Evolutionary conservation across 1,140 invertebrate species (phyloP).

Genomic region (Microplitis mediator): DNA sequence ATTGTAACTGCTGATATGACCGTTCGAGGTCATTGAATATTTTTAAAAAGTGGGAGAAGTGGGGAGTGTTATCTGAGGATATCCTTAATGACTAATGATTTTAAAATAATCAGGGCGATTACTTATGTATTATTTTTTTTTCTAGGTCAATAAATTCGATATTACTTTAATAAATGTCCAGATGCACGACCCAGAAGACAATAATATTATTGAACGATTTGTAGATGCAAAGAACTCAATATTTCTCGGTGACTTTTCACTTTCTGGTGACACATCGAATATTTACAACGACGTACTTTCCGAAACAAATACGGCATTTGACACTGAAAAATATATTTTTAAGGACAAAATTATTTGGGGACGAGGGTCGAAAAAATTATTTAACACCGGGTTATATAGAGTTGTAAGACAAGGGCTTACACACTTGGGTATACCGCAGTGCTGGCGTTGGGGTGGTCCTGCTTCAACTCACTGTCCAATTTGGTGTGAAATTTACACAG

Average conservation of each 20-base stretch:
- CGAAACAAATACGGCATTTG: conserved; percentile 32
- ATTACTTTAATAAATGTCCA: conserved; percentile 35
- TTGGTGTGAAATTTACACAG: conserved; percentile 66
- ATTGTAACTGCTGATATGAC: too few relatives aligned
- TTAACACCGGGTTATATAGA: conserved; percentile 64
- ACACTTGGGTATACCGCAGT: conserved; percentile 79
- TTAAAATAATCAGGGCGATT: neutral
- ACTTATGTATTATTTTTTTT: conserved; percentile 6
- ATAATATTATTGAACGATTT: conserved; percentile 34
- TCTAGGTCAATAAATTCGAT: conserved; percentile 35
- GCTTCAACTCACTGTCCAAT: conserved; percentile 75
- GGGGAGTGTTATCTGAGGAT: too few relatives aligned
- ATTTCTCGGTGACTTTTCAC: conserved; percentile 35
- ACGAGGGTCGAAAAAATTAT: conserved; percentile 28
- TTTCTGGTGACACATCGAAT: conserved; percentile 23
- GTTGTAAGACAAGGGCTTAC: conserved; percentile 72
- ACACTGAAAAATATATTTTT: conserved; percentile 31
- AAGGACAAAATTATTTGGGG: conserved; percentile 44
- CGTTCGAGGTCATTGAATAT: too few relatives aligned
- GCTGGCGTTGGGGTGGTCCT: conserved; percentile 81
- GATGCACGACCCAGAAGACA: conserved; percentile 32
- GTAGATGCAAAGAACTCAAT: conserved; percentile 33
- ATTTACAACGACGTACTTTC: conserved; percentile 23
- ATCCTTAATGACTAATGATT: neutral
- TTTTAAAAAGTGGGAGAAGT: too few relatives aligned